A percentile compares a stretch with the other conserved stretches of the same genome.
These are phyloP conservation scores for western clawed frog (Xenopus tropicalis) DNA, from an alignment of 2,113 vertebrate genomes.

Conservation along the genomic window DNA sequence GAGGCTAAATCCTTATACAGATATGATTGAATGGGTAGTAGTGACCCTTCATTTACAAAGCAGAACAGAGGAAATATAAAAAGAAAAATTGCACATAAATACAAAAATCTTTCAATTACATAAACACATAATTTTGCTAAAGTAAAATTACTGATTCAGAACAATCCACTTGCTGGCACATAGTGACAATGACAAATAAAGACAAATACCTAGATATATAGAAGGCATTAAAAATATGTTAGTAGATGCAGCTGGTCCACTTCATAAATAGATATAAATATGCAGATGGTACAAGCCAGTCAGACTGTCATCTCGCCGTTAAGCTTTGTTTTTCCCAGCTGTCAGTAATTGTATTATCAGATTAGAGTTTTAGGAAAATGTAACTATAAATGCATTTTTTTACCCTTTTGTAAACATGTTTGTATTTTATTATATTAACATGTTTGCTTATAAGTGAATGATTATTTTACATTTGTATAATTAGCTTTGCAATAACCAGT, in stretches of 20 bases:
- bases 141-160: neutral
- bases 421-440: neutral
- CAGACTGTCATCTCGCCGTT: conserved; percentile 44
- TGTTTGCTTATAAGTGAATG: neutral
- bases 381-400: conserved; percentile 15
- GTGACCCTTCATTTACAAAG: neutral
- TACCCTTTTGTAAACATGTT: conserved; percentile 6
- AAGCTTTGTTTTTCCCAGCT: conserved; percentile 43
- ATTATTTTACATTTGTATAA: conserved; percentile 2
- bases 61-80: neutral
- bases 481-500: conserved; percentile 1
- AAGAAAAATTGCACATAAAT: neutral
- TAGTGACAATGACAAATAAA: conserved; percentile 40
- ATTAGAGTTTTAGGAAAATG: conserved; percentile 22
- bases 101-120: neutral
- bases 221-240: conserved; percentile 40
- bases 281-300: conserved; percentile 41
- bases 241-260: conserved; percentile 38
- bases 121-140: neutral
- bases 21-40: too few species aligned
- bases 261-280: conserved; percentile 47
- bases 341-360: conserved; percentile 41
- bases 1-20: too few species aligned
- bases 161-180: conserved; percentile 2
- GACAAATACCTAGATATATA: conserved; percentile 30